A percentile compares a stretch with the other conserved stretches of the same genome.
These are phyloP conservation scores for Urocitellus parryii DNA, from an alignment of 2,113 vertebrate genomes.

Conservation along the genomic window DNA sequence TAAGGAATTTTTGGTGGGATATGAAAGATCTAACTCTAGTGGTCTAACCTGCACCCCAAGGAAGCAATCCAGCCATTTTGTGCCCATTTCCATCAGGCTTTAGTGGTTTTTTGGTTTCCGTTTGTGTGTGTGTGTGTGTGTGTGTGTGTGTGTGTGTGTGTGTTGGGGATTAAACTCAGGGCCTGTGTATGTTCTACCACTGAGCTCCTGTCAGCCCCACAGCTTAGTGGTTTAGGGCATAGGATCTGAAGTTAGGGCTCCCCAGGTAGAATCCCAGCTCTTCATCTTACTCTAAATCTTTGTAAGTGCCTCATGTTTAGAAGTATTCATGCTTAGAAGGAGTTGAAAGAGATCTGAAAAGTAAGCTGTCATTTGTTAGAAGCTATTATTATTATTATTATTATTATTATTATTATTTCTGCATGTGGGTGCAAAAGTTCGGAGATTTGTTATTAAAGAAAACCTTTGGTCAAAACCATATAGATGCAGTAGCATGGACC, in stretches of 20 bases:
- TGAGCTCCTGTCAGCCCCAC: neutral
- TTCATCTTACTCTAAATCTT: neutral
- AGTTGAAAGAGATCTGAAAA: neutral
- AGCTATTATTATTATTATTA: neutral
- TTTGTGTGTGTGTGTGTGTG: neutral
- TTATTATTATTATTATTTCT: constrained; percentile 29
- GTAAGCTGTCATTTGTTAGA: neutral
- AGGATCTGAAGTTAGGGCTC: neutral
- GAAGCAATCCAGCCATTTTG: neutral
- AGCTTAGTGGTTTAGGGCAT: neutral
- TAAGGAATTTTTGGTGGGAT: neutral
- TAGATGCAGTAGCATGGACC: neutral
- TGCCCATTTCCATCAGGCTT: neutral
- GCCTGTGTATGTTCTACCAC: neutral
- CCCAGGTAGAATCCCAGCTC: neutral
- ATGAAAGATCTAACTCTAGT: neutral
- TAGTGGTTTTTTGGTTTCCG: neutral
- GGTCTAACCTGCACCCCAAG: neutral
- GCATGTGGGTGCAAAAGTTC: neutral
- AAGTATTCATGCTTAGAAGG: constrained; percentile 2
- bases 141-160: no score
- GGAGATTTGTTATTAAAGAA: neutral
- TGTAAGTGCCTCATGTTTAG: neutral
- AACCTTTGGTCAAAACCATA: neutral
- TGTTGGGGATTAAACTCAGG: neutral